phyloP scores from a whole-genome alignment of 2,797 vertebrate species.

The Sandelia bainsii region DNA sequence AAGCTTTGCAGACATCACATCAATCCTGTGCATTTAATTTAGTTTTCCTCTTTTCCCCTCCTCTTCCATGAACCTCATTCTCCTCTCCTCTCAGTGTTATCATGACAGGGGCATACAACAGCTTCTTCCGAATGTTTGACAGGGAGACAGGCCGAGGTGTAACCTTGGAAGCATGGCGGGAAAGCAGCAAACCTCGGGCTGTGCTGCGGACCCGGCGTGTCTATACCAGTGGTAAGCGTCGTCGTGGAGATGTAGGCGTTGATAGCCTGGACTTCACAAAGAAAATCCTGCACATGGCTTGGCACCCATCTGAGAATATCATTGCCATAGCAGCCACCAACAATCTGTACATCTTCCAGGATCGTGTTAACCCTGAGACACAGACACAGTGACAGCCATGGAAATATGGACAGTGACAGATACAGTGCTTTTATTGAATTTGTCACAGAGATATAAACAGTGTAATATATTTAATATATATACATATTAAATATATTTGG shows the following conservation, averaged over 20 bases:
- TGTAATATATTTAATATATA: background rate
- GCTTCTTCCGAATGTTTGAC: conserved; percentile 98
- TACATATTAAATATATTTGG: conserved; percentile 18
- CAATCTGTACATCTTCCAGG: conserved; percentile 99
- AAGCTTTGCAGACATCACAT: conserved; percentile 55
- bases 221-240: conserved; percentile 91
- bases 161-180: conserved; percentile 94
- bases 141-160: conserved; percentile 95
- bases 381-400: conserved; percentile 70
- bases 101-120: conserved; percentile 98
- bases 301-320: conserved; percentile 98
- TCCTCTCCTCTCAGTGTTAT: conserved; percentile 88
- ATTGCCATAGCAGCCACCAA: conserved; percentile 99
- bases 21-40: conserved; percentile 47
- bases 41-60: conserved; percentile 4
- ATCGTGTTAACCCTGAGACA: conserved; percentile 84
- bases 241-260: conserved; percentile 94
- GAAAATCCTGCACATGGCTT: conserved; percentile 99
- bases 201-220: conserved; percentile 93
- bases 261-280: conserved; percentile 99
- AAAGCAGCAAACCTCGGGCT: conserved; percentile 95
- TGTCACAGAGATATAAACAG: conserved; percentile 19
- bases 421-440: background rate
- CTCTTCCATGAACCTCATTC: conserved; percentile 5
- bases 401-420: conserved; percentile 17